phyloP scores from a whole-genome alignment of 1,140 invertebrate genomes.

The Neocloeon triangulifer region DNA sequence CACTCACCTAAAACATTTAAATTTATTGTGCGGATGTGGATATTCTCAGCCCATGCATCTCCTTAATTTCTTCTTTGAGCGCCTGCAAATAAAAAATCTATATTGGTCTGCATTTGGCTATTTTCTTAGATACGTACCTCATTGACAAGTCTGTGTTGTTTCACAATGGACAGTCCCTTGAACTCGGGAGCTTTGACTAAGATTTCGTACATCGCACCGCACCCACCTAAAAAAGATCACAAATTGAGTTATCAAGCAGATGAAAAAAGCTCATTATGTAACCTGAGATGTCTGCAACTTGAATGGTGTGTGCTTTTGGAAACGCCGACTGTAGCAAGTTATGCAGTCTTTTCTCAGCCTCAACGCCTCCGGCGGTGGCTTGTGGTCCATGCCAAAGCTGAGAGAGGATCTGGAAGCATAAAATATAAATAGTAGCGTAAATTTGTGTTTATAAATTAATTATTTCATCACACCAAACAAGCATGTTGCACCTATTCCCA shows the following conservation, averaged over 20 bases:
- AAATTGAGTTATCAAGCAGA: slow-evolving; percentile 3
- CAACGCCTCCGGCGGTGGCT: no score
- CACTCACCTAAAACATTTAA: no score
- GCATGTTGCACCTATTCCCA: no score
- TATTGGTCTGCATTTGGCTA: slow-evolving; percentile 1
- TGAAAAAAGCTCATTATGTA: slow-evolving; percentile 2
- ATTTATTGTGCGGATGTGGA: slow-evolving; percentile 29
- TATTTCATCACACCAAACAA: no score
- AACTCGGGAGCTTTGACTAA: slow-evolving; percentile 53
- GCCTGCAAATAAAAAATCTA: slow-evolving; percentile 18
- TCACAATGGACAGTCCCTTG: slow-evolving; percentile 45
- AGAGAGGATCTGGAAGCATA: slow-evolving; percentile 20
- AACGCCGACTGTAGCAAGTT: no score
- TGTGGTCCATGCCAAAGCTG: slow-evolving; percentile 18
- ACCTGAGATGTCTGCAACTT: slow-evolving; percentile 49
- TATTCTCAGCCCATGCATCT: slow-evolving; percentile 65
- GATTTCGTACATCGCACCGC: slow-evolving; percentile 75
- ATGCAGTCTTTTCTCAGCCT: no score
- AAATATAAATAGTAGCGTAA: no score
- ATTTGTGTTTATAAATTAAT: no score
- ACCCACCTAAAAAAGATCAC: slow-evolving; percentile 33
- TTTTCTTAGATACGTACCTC: slow-evolving; percentile 21
- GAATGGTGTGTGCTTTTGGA: slow-evolving; percentile 37
- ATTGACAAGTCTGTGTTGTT: slow-evolving; percentile 61
- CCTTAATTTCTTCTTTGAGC: slow-evolving; percentile 54